Base-by-base conservation (phyloP, 2,888 invertebrate species). In the Sminthurinus aureus region DNA sequence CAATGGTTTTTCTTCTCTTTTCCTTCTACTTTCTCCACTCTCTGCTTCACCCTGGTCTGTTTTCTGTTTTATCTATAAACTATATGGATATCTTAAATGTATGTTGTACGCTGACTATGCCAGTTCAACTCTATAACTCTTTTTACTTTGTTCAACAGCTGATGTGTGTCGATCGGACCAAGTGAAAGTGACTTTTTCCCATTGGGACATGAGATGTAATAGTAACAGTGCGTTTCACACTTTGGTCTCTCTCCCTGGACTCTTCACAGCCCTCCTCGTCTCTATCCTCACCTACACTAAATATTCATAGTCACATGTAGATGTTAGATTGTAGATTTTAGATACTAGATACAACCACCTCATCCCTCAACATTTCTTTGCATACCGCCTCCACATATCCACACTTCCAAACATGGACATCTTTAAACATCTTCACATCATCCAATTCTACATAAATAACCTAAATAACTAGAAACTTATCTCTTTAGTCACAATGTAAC, bases 121-220 rank as follows among this genome's bases (percentile, higher is more conserved):
- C 3, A 38, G 6, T 38, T 38, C 38, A 1, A 38, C 38, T 38
- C 38, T 38, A 38, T 38, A 38, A 38, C 38, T 38, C 38, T 38
- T 38, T 38, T 38, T 6, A 4, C 38, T 38, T 38, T 38, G 38
- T 79, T 79, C 51, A 58, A 26, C 75, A 87, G 87, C 71, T 15
- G 85, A 85, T 69, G 84, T 79, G 81, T 87, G 88, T 75, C 80
- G 85, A 73, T 71, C 86, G 9, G 85, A 86, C 76, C 85, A 87
- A 84, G 87, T 87, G n/a, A 86, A 84, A 86, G 84, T 88, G 6
- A 87, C 87, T 0, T 86, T 86, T 52, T 85, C 87, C n/a, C 88
- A 88, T 84, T 87, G 85, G 84, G 87, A 87, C 52, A 86, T 88
- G 87, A 76, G 87, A 69, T 88, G 88, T 73, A 86, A 86, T 81